Evolutionary conservation across 2,113 vertebrate species (phyloP), one percentile per base, ranked within the genome.

Genomic region (Tamias sibiricus): DNA sequence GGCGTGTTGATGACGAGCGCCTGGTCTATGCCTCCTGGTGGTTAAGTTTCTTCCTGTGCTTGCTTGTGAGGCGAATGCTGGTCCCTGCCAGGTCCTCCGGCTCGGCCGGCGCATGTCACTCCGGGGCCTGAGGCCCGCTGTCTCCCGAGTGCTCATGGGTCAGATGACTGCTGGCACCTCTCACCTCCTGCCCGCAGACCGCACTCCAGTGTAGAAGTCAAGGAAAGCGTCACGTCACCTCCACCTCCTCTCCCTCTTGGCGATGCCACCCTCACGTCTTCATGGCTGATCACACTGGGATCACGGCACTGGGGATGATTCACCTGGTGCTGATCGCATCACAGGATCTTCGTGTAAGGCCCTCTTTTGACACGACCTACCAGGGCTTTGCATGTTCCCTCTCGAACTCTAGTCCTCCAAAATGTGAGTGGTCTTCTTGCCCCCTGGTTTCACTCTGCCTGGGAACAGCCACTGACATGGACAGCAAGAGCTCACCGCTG

Each of bases 181-280:
- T 98, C 98, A 98, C 97, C 96, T 97, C 90, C 75, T 97, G 87
- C 93, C 96, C 96, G 91, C 94, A 98, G 98, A 96, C 95, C 52
- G 59, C 92, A 37, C 92, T 94, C 84, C 66, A 68, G 94, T 91
- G 47, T 93, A 96, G 98, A 92, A 89, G 66, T 92, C 57, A 96
- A 97, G 98, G 97, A 95, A 93, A 96, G 11, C 49, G 89, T 98
- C 97, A 97, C 49, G 89, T 98, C 97, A 97, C 95, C 97, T 97
- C 87, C 96, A 98, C 87, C 86, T 32, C 76, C 83, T 82, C 96
- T 83, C 68, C 97, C 69, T 96, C 71, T 68, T 87, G 59, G 64
- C 83, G 95, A 98, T 96, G 77, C 52, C 71, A 94, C 94, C 54
- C 35, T 80, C 13, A 76, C 80, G 86, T 97, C 91, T 98, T 90